Conservation (phyloP, 2,888 invertebrate genomes). For the Trachelus troglodyta region DNA sequence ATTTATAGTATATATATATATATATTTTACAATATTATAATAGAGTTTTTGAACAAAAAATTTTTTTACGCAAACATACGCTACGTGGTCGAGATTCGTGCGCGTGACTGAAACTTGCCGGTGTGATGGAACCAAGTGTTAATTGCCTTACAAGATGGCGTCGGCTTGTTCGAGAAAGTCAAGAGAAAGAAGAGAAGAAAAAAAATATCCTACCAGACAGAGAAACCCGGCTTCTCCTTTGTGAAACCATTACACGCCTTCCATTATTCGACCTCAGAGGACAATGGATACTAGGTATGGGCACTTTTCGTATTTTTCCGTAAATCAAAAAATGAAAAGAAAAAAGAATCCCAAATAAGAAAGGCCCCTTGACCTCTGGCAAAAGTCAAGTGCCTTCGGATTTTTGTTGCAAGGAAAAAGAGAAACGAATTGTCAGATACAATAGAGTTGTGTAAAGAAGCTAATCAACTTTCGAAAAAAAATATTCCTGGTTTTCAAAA, state of each 20-base stretch:
- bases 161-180: neutral
- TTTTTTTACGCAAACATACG: neutral
- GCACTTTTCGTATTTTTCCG: constrained; percentile 22
- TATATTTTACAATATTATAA: neutral
- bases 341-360: constrained; percentile 12
- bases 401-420: neutral
- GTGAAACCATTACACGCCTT: constrained; percentile 29
- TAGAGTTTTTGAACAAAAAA: neutral
- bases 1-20: neutral
- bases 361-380: too few species aligned
- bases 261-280: constrained; percentile 18
- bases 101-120: neutral
- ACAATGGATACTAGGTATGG: constrained; percentile 24
- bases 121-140: constrained; percentile 10
- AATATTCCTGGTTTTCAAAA: too few species aligned
- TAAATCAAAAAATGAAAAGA: constrained; percentile 31
- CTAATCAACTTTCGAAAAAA: too few species aligned
- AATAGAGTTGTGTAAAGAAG: too few species aligned
- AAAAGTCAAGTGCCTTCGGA: neutral
- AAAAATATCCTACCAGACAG: neutral
- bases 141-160: constrained; percentile 17
- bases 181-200: constrained; percentile 16
- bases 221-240: constrained; percentile 23
- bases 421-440: neutral
- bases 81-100: constrained; percentile 1